Base-by-base conservation (phyloP, 2,797 vertebrate genomes). In the Paratrypauchen microcephalus region DNA sequence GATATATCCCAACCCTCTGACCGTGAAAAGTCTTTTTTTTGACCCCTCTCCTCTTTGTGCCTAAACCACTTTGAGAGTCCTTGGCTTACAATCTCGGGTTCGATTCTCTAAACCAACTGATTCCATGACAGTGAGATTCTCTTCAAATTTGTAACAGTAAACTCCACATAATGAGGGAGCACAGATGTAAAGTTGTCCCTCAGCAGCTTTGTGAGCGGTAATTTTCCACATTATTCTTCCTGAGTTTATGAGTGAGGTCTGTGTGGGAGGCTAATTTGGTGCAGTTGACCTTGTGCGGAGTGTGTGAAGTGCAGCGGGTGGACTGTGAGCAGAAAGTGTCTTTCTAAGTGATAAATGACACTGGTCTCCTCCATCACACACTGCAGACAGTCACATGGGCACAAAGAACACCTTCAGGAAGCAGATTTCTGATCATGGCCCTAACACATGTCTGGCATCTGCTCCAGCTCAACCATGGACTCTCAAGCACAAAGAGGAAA, bases 261-360 rank as follows among this genome's bases (percentile, higher is more conserved):
- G 74, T 47, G 79, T 82, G 30, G 72, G 71, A 63, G 48, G 69
- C 9, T 68, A 76, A 66, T 81, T 85, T 79, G 69, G 47, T 21
- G 1, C 28, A 30, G 48, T 61, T 77, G 82, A 86, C 83, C 86
- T 88, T 87, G 74, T 50, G 68, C 32, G 0, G 48, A 73, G 66
- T 30, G 68, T 68, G 60, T 72, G 56, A 75, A 73, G 69, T 67
- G 66, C 63, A 67, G 68, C 8, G 1, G 30, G 54, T 78, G 82
- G 75, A 74, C 59, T 70, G 68, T 3, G 28, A 73, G 66, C 15
- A 68, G 79, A 78, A 79, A 70, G 41, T 13, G 24, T 21, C 65
- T 54, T 5, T 70, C 26, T 73, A 30, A 73, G 28, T 66, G 71
- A 80, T 65, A 68, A 69, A 82, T 70, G 52, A 76, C 65, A 58